Conservation (phyloP, 2,113 vertebrate genomes). For the Saguinus imperator region DNA sequence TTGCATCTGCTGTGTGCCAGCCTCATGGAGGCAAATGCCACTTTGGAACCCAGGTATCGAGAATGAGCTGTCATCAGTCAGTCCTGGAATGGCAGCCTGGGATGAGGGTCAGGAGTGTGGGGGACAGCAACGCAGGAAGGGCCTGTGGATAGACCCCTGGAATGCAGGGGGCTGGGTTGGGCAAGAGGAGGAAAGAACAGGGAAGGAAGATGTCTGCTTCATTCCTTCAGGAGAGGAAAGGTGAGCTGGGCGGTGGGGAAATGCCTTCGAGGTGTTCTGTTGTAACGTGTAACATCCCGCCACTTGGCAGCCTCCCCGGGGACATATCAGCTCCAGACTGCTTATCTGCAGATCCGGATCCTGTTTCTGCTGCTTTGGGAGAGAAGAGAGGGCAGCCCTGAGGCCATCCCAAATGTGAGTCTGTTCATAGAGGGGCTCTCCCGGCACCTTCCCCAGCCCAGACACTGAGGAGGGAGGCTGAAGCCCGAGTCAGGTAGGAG, state of each 20-base stretch:
- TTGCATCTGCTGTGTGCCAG: not conserved
- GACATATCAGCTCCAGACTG: rapidly evolving
- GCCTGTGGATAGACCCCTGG: rapidly evolving
- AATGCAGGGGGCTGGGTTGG: rapidly evolving
- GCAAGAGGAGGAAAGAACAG: not conserved
- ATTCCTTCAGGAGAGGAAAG: not conserved
- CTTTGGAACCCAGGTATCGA: not conserved
- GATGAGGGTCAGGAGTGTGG: not conserved
- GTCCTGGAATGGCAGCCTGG: rapidly evolving
- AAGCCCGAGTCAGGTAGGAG: not conserved
- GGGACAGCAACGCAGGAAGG: not conserved
- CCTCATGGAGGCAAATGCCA: not conserved
- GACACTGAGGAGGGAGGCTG: too few relatives aligned
- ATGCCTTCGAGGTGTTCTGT: not conserved
- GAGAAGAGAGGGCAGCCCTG: not conserved
- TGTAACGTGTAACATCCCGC: not conserved
- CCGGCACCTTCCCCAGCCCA: not conserved
- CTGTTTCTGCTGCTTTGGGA: not conserved
- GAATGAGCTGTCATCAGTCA: too few relatives aligned
- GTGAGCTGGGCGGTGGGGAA: not conserved
- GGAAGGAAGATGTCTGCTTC: rapidly evolving
- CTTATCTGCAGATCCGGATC: not conserved
- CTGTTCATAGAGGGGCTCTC: rapidly evolving
- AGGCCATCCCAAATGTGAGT: not conserved
- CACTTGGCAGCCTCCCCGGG: not conserved